These are phyloP conservation scores for Lepidurus arcticus DNA, from an alignment of 1,140 invertebrate genomes.

Conservation along the genomic window DNA sequence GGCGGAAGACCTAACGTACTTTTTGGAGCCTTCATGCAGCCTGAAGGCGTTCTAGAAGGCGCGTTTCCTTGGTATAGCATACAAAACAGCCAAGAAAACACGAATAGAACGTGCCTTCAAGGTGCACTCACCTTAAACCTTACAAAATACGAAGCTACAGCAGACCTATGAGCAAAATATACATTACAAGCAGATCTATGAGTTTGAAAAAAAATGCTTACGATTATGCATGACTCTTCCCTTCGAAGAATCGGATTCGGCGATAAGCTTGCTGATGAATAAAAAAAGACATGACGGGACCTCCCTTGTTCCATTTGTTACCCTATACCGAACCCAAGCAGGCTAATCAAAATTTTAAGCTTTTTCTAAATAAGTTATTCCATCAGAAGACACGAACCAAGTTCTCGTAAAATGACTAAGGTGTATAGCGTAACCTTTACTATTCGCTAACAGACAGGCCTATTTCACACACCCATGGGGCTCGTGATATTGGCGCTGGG, in stretches of 20 bases:
- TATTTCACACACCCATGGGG: not conserved
- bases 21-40: not conserved
- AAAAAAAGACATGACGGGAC: not conserved
- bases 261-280: not conserved
- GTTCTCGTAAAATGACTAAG: not conserved
- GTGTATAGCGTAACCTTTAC: not conserved
- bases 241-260: not conserved
- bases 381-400: not conserved
- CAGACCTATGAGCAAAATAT: not conserved
- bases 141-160: not conserved
- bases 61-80: not conserved
- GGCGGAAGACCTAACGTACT: constrained; percentile 17
- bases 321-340: too few relatives aligned
- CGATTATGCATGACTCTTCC: not conserved
- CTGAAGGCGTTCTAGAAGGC: not conserved
- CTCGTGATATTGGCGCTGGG: not conserved
- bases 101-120: not conserved
- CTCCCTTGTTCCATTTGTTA: not conserved
- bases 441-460: not conserved
- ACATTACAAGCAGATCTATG: not conserved
- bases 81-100: not conserved
- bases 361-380: not conserved
- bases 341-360: too few relatives aligned
- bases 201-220: not conserved
- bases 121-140: not conserved